Percentiles rank a stretch among this genome's conserved stretches.
phyloP scores from a whole-genome alignment of 2,888 invertebrate species.

The Drymonia ruficornis region DNA sequence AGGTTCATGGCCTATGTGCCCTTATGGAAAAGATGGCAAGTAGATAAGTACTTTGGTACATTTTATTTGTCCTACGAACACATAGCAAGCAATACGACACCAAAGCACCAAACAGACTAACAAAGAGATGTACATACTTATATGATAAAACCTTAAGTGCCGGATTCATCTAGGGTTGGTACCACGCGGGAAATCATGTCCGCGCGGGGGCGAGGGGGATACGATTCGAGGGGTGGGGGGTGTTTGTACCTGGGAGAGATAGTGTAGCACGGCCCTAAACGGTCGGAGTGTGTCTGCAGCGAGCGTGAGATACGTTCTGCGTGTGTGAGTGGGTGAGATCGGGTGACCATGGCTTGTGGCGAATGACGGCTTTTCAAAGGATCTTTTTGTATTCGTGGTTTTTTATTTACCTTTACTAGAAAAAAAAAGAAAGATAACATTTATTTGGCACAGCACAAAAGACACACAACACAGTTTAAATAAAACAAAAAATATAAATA shows the following conservation, averaged over 20 bases:
- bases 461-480: too few relatives aligned
- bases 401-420: too few relatives aligned
- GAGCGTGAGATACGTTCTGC: not conserved
- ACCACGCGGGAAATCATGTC: slow-evolving; percentile 74
- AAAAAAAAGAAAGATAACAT: too few relatives aligned
- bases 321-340: slow-evolving; percentile 39
- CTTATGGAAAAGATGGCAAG: too few relatives aligned
- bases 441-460: too few relatives aligned
- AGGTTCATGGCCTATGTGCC: too few relatives aligned
- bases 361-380: not conserved
- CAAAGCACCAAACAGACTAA: slow-evolving; percentile 5
- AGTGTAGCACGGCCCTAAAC: slow-evolving; percentile 53
- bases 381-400: too few relatives aligned
- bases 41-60: too few relatives aligned
- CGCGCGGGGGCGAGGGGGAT: slow-evolving; percentile 19
- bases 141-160: slow-evolving; percentile 49
- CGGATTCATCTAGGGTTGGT: slow-evolving; percentile 48
- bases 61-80: not conserved
- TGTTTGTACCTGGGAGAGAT: slow-evolving; percentile 42
- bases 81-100: not conserved
- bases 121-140: slow-evolving; percentile 23
- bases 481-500: too few relatives aligned
- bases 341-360: slow-evolving; percentile 17
- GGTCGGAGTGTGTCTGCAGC: slow-evolving; percentile 24
- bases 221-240: slow-evolving; percentile 19